These are phyloP conservation scores for Lasioglossum oenotherae DNA, from an alignment of 2,888 invertebrate species.

Conservation along the genomic window DNA sequence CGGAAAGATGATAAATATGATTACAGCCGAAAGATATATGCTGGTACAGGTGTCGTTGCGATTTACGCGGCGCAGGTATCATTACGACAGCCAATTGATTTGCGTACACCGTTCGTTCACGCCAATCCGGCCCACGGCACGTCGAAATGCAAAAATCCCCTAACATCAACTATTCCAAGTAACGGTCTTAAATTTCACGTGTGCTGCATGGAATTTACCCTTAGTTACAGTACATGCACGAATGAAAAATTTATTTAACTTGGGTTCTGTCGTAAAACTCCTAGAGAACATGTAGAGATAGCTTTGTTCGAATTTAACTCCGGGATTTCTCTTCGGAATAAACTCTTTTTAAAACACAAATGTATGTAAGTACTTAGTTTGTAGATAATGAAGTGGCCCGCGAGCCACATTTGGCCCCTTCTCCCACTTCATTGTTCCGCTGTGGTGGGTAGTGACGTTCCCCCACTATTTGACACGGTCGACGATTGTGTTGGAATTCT, in stretches of 20 bases:
- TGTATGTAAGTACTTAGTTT: too few species aligned
- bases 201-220: neutral
- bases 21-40: constrained; percentile 30
- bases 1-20: constrained; percentile 38
- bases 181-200: neutral
- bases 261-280: too few species aligned
- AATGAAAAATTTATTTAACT: neutral
- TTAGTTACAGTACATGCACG: neutral
- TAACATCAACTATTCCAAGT: neutral
- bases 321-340: too few species aligned
- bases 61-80: neutral
- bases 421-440: too few species aligned
- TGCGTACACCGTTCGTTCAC: neutral
- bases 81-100: constrained; percentile 14
- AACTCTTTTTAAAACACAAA: too few species aligned
- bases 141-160: neutral
- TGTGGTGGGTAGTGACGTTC: too few species aligned
- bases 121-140: neutral
- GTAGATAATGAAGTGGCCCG: too few species aligned
- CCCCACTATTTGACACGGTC: too few species aligned
- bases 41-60: neutral
- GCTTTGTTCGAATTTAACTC: too few species aligned
- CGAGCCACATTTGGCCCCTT: too few species aligned
- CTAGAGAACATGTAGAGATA: too few species aligned
- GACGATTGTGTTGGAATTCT: too few species aligned